phyloP scores from a whole-genome alignment of 1,140 invertebrate species.

The Pseudoatta argentina region DNA sequence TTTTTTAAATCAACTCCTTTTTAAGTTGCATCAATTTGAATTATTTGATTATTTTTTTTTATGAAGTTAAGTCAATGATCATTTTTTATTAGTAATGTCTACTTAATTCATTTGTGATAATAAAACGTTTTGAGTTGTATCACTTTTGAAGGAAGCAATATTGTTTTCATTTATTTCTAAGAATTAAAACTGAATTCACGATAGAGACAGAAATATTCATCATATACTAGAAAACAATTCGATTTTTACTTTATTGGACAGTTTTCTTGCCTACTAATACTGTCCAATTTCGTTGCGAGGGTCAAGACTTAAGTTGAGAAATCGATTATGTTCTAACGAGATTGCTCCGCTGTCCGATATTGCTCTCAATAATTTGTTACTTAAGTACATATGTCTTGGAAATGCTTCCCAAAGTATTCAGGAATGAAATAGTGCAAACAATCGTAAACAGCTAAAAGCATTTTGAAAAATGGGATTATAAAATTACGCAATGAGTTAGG shows the following conservation, averaged over 20 bases:
- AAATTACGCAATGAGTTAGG: slow-evolving; percentile 6
- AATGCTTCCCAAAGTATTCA: slow-evolving; percentile 6
- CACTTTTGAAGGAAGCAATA: too few species aligned
- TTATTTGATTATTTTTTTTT: too few species aligned
- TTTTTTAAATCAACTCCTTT: too few species aligned
- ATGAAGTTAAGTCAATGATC: too few species aligned
- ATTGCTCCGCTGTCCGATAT: slow-evolving; percentile 54
- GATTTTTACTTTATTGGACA: slow-evolving; percentile 24
- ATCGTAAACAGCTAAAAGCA: background rate
- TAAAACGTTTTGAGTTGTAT: too few species aligned
- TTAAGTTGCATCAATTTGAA: too few species aligned
- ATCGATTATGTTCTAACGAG: slow-evolving; percentile 59
- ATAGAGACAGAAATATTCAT: slow-evolving; percentile 5
- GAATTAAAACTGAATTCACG: background rate
- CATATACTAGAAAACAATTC: background rate
- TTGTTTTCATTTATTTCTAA: too few species aligned
- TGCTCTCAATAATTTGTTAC: slow-evolving; percentile 35
- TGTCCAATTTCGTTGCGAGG: slow-evolving; percentile 48
- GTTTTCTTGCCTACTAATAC: background rate
- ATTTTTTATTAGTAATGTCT: too few species aligned
- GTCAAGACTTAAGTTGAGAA: slow-evolving; percentile 55
- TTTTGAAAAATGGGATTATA: background rate
- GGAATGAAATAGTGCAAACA: slow-evolving; percentile 4
- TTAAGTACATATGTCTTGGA: slow-evolving; percentile 5
- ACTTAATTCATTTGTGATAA: too few species aligned